Evolutionary conservation across 2,113 vertebrate genomes (phyloP), one percentile per base, ranked within the genome.

Genomic region (Irena cyanogastra): DNA sequence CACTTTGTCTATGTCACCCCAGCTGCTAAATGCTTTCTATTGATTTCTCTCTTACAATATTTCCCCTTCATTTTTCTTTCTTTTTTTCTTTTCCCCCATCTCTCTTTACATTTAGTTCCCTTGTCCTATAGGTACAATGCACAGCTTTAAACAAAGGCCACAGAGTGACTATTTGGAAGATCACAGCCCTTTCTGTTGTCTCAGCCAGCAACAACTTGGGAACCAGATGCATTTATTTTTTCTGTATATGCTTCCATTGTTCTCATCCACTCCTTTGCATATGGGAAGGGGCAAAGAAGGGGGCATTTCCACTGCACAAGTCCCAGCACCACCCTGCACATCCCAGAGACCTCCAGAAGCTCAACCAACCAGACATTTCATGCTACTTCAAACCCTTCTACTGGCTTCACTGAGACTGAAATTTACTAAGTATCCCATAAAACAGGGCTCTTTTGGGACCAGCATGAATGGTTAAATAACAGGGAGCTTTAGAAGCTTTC

Each of bases 11-110:
- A 13, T 95, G 95, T 96, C 96, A 95, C 64, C 57, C 47, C 44
- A 68, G 83, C 78, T 86, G 81, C 65, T 97, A 92, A 97, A 97
- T 91, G 86, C n/a, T 74, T 94, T 92, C 53, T 90, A 96, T 95
- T 83, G 95, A 95, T 97, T 95, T 93, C 72, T 78, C 49, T 93
- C 66, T 68, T 45, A 41, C 27, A 57, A 27, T 82, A 33, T 65
- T 81, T 47, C 26, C 19, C 13, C 60, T 17, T 11, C n/a, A 4
- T 21, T 74, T 84, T 84, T 59, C 4, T 22, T 28, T 52, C 11
- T 10, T 42, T 35, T 35, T 18, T 23, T 27, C 7, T 17, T 22
- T 35, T 7, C 19, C 3, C 9, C 10, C 18, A 18, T 56, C 27
- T 50, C 42, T 49, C 49, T 56, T 87, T 87, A 45, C 61, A 50